Evolutionary conservation across 2,797 vertebrate species (phyloP), one percentile per base, ranked within the genome.

Genomic region (Gambusia yucatana): DNA sequence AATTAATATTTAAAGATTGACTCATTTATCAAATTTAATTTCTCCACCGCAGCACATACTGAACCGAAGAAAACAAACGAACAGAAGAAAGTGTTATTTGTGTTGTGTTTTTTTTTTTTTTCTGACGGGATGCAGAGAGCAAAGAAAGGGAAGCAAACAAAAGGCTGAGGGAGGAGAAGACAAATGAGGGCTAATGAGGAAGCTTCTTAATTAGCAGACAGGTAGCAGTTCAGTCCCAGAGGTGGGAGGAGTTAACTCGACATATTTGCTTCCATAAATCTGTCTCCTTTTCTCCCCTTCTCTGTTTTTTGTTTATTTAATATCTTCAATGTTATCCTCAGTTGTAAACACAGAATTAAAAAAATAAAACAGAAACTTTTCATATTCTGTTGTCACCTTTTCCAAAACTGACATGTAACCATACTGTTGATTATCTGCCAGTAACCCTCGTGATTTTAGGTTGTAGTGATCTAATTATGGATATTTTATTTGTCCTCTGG

Each of bases 1-100:
- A 96, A 97, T 98, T 98, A 97, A 97, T 97, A 97, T 97, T 98
- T 97, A 97, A 98, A 97, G 96, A 97, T 97, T 94, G 95, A 94
- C 96, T 96, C 96, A 95, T 97, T 97, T 97, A 96, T 96, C 96
- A 96, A 97, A 97, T 96, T 96, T 95, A 96, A 96, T 94, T 95
- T 95, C 91, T 93, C 85, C 92, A 92, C 91, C 79, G 81, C 92
- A 88, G 89, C 84, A 89, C 91, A 88, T 83, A 77, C 87, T 17
- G 76, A 73, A 82, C 83, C 25, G 78, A 83, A 86, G 73, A 85
- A 92, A 94, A 92, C 91, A 93, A 94, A 94, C 93, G 0, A 83
- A 88, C 1, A 52, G 57, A 74, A 86, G 84, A 88, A 86, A 72
- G 84, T 81, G 78, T 70, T 48, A 55, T 57, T 72, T 73, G 36